Evolutionary conservation across 2,797 vertebrate species (phyloP).

Genomic region (Dendrocincla fuliginosa): DNA sequence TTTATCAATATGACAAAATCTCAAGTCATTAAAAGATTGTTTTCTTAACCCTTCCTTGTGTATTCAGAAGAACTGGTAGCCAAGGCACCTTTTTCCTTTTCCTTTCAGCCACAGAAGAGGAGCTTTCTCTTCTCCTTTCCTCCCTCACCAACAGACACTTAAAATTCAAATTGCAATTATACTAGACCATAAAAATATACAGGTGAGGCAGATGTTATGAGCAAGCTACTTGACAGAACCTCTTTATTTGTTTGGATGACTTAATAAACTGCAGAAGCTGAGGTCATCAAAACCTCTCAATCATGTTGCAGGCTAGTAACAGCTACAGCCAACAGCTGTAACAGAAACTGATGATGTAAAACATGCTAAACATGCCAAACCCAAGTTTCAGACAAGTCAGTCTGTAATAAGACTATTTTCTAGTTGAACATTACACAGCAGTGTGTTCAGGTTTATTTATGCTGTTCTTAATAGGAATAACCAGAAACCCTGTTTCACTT

Average conservation of each 20-base stretch:
- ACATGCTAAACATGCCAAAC: slow-evolving; percentile 47
- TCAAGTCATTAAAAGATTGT: background rate
- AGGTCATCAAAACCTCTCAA: slow-evolving; percentile 61
- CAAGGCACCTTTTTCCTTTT: background rate
- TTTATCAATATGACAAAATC: background rate
- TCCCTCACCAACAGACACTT: background rate
- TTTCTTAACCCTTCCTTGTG: background rate
- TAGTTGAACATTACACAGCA: slow-evolving; percentile 3
- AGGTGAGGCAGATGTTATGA: slow-evolving; percentile 36
- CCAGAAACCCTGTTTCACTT: background rate
- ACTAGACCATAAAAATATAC: background rate
- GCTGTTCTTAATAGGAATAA: slow-evolving; percentile 21
- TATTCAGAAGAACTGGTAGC: background rate
- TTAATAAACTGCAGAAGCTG: slow-evolving; percentile 57
- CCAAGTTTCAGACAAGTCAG: slow-evolving; percentile 17
- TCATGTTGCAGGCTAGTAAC: slow-evolving; percentile 4
- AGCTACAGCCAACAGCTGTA: slow-evolving; percentile 25
- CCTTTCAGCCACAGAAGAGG: background rate
- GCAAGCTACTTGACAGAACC: slow-evolving; percentile 9
- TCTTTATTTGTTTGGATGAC: slow-evolving; percentile 54
- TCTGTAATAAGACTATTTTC: slow-evolving; percentile 39
- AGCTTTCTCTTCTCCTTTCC: background rate
- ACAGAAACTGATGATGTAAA: slow-evolving; percentile 60
- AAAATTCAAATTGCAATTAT: slow-evolving; percentile 18
- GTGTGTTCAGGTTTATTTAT: slow-evolving; percentile 23